These are phyloP conservation scores for Albula goreensis DNA, from an alignment of 2,113 vertebrate genomes.

Conservation along the genomic window DNA sequence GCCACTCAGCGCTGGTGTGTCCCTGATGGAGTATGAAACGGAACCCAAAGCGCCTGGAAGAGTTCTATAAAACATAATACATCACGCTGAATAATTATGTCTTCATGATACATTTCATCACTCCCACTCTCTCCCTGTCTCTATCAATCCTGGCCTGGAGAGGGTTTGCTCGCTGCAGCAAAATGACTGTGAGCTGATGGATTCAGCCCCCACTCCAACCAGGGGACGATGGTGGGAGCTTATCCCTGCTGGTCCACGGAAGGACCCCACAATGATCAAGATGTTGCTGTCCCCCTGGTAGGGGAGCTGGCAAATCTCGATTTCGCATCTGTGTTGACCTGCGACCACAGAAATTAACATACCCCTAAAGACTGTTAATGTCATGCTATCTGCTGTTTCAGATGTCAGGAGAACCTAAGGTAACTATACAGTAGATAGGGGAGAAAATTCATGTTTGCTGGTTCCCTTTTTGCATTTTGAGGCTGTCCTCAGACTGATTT, in stretches of 20 bases:
- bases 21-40: slow-evolving; percentile 33
- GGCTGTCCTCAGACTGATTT: neutral
- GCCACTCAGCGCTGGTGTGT: slow-evolving; percentile 14
- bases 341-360: neutral
- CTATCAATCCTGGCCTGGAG: slow-evolving; percentile 62
- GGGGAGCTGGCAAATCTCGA: neutral
- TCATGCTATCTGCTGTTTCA: neutral
- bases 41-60: slow-evolving; percentile 45
- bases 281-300: slow-evolving; percentile 7
- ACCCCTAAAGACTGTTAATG: neutral
- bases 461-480: neutral
- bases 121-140: slow-evolving; percentile 61
- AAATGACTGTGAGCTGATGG: slow-evolving; percentile 62
- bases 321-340: neutral
- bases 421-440: neutral
- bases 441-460: neutral
- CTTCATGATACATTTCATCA: slow-evolving; percentile 66
- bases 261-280: neutral
- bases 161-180: slow-evolving; percentile 57
- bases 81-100: slow-evolving; percentile 61
- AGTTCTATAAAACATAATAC: slow-evolving; percentile 45
- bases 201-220: slow-evolving; percentile 54
- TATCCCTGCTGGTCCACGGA: neutral
- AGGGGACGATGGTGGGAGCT: neutral
- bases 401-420: neutral